These are phyloP conservation scores for Eristalis tenax DNA, from an alignment of 2,888 invertebrate species.

Conservation along the genomic window DNA sequence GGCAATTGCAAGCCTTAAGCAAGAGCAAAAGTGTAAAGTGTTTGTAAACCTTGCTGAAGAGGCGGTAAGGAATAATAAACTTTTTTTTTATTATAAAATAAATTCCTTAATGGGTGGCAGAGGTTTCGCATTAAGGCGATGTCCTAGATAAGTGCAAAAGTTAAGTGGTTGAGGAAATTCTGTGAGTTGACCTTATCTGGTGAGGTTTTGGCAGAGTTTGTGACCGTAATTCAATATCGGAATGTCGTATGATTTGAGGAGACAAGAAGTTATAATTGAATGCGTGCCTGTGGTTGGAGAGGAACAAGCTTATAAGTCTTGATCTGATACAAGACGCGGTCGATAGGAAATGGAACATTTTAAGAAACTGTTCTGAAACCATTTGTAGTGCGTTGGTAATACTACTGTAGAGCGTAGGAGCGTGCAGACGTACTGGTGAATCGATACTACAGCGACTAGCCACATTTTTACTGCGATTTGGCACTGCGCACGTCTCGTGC, in stretches of 20 bases:
- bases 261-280: too few species aligned
- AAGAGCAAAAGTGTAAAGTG: neutral
- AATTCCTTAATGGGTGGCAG: constrained; percentile 20
- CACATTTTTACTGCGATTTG: too few species aligned
- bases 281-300: too few species aligned
- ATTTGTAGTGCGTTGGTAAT: too few species aligned
- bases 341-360: too few species aligned
- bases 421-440: too few species aligned
- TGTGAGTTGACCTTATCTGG: neutral
- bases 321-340: too few species aligned
- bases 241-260: neutral
- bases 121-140: constrained; percentile 16
- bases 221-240: neutral
- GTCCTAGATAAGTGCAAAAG: constrained; percentile 14
- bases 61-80: constrained; percentile 28
- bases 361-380: too few species aligned
- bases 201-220: neutral
- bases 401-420: too few species aligned
- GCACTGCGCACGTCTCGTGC: too few species aligned
- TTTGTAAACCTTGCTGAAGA: constrained; percentile 2
- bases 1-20: constrained; percentile 22
- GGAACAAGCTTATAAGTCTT: too few species aligned
- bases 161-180: neutral
- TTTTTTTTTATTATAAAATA: constrained; percentile 29
- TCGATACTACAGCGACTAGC: too few species aligned